A percentile compares a stretch with the other conserved stretches of the same genome.
Evolutionary conservation across 2,888 invertebrate genomes (phyloP).

Genomic region (Siphlonurus alternatus): DNA sequence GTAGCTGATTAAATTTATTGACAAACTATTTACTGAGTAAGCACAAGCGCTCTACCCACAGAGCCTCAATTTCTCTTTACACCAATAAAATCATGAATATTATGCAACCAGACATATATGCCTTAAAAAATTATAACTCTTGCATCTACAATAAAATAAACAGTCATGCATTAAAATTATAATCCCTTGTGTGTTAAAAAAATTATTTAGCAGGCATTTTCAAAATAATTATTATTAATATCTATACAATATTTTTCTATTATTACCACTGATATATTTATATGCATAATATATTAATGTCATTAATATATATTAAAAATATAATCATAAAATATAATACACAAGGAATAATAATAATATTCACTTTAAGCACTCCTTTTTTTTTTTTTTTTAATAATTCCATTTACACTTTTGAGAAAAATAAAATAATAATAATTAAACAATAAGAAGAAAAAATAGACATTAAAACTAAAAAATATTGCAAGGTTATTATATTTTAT

Average conservation of each 20-base stretch:
- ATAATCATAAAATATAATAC: neutral
- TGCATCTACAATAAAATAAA: neutral
- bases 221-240: no score
- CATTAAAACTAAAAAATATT: neutral
- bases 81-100: neutral
- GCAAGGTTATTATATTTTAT: no score
- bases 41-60: neutral
- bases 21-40: neutral
- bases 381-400: neutral
- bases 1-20: neutral
- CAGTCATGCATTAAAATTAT: neutral
- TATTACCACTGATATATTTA: no score
- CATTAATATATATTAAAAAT: no score
- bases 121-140: neutral
- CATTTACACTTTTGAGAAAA: neutral
- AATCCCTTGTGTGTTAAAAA: neutral
- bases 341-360: neutral
- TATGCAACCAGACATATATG: neutral
- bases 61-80: neutral
- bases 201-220: neutral
- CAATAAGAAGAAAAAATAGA: neutral
- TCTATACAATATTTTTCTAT: no score
- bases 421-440: no score
- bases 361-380: neutral
- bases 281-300: no score